Evolutionary conservation across 2,888 invertebrate genomes (phyloP).

Genomic region (Neria commutata): DNA sequence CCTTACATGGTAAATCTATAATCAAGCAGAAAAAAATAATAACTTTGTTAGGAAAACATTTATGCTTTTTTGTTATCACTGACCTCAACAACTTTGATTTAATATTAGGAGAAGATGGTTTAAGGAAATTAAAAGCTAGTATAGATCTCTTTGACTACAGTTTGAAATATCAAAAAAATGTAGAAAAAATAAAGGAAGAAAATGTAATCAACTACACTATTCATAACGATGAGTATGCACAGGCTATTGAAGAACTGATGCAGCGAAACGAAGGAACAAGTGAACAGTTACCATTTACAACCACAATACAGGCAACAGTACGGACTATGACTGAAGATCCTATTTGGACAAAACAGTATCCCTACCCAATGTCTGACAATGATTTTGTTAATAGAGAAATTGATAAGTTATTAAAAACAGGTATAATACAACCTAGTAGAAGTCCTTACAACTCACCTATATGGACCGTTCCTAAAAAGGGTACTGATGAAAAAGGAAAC

Average conservation of each 20-base stretch:
- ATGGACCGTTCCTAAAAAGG: conserved; percentile 2
- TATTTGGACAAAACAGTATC: background rate
- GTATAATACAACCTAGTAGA: background rate
- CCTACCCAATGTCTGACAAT: background rate
- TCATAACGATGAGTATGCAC: too few relatives aligned
- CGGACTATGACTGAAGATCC: too few relatives aligned
- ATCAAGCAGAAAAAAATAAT: background rate
- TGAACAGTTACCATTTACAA: too few relatives aligned
- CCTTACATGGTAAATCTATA: background rate
- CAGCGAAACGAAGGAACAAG: too few relatives aligned
- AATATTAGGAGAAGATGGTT: background rate
- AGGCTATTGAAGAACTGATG: too few relatives aligned
- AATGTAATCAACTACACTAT: too few relatives aligned
- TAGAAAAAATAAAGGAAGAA: background rate
- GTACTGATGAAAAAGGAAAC: background rate
- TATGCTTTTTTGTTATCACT: background rate
- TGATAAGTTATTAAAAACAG: background rate
- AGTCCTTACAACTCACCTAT: background rate
- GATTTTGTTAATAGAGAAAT: background rate
- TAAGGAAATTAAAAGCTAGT: too few relatives aligned
- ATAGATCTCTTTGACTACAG: background rate
- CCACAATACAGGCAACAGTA: too few relatives aligned
- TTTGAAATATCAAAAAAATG: background rate
- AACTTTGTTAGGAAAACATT: too few relatives aligned
- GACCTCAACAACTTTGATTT: background rate